Evolutionary conservation across 2,797 vertebrate species (phyloP).

Genomic region (Urophycis tenuis): DNA sequence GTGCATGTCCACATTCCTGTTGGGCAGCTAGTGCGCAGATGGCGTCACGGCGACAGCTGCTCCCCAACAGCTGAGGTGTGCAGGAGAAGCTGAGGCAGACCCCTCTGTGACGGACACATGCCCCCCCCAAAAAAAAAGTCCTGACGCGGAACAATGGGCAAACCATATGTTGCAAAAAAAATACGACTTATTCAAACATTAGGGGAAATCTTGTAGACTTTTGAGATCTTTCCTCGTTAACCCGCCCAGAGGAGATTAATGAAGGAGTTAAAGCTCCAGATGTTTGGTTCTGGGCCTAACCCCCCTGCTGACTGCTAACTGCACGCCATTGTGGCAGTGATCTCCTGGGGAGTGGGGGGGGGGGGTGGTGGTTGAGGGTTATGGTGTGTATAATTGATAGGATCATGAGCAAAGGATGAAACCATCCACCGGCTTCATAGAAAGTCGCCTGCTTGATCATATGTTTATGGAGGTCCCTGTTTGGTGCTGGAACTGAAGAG

Average conservation of each 20-base stretch:
- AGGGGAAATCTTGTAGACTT: background rate
- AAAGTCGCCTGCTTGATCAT: background rate
- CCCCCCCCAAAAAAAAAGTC: background rate
- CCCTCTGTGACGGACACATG: background rate
- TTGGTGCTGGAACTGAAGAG: background rate
- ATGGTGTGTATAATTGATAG: background rate
- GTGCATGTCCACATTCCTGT: conserved; percentile 39
- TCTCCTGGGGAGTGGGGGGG: background rate
- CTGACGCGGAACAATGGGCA: background rate
- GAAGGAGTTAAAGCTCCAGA: background rate
- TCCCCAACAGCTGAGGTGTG: conserved; percentile 57
- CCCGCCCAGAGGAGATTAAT: background rate
- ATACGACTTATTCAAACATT: background rate
- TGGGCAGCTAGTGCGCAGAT: conserved; percentile 43
- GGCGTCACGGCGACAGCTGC: conserved; percentile 55
- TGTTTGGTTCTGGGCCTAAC: background rate
- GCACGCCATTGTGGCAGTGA: background rate
- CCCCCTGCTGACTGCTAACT: background rate
- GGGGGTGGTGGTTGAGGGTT: background rate
- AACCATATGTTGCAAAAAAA: background rate
- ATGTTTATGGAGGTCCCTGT: background rate
- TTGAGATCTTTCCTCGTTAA: background rate
- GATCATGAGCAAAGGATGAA: too few relatives aligned
- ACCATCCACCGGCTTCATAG: too few relatives aligned
- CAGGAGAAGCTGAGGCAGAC: background rate